phyloP scores from a whole-genome alignment of 2,888 invertebrate species.

The Matsumyia berberina region DNA sequence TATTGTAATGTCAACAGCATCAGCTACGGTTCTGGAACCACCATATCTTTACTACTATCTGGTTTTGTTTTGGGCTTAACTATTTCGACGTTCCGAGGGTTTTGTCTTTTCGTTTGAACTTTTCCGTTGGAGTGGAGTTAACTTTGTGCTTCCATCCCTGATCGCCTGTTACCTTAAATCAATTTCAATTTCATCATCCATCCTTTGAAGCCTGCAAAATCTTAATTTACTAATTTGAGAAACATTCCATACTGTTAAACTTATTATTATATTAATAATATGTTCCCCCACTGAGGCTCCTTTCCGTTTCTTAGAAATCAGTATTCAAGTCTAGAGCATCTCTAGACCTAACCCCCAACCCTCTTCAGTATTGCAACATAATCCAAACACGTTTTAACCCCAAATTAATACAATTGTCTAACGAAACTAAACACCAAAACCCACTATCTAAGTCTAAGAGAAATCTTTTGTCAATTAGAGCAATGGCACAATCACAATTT shows the following conservation, averaged over 20 bases:
- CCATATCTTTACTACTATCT: too few relatives aligned
- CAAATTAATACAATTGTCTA: slow-evolving; percentile 31
- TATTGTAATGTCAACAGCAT: too few relatives aligned
- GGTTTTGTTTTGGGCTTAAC: too few relatives aligned
- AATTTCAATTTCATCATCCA: neutral
- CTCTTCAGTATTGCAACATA: slow-evolving; percentile 13
- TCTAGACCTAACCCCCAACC: neutral
- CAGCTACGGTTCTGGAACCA: too few relatives aligned
- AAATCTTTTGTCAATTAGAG: slow-evolving; percentile 55
- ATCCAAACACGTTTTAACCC: slow-evolving; percentile 19
- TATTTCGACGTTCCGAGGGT: too few relatives aligned
- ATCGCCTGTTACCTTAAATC: too few relatives aligned
- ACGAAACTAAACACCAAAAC: slow-evolving; percentile 10
- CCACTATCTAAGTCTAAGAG: neutral
- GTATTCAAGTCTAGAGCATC: slow-evolving; percentile 18
- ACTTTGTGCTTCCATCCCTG: too few relatives aligned
- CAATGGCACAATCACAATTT: slow-evolving; percentile 21
- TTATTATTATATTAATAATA: slow-evolving; percentile 52
- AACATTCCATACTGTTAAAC: slow-evolving; percentile 39
- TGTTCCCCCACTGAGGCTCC: neutral
- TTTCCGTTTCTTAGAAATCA: neutral
- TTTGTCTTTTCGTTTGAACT: too few relatives aligned
- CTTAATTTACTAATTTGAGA: slow-evolving; percentile 11
- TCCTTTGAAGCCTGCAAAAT: too few relatives aligned
- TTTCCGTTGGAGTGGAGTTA: too few relatives aligned